These are phyloP conservation scores for Meda fulgida DNA, from an alignment of 2,797 vertebrate genomes.

Conservation along the genomic window DNA sequence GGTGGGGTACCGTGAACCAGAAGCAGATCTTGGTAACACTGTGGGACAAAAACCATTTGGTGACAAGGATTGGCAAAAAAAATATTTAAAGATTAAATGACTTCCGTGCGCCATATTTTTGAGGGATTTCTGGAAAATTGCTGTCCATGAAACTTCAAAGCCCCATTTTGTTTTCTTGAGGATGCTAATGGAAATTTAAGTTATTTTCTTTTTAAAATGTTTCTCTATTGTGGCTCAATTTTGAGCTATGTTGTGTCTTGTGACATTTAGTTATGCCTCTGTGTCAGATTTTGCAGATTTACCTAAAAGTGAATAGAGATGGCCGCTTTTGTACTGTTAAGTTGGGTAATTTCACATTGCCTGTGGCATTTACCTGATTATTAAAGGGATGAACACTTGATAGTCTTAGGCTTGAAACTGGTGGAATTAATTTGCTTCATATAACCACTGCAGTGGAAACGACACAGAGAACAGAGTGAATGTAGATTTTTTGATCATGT, in stretches of 20 bases:
- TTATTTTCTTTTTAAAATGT: constrained; percentile 60
- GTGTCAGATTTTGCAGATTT: constrained; percentile 39
- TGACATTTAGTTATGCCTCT: constrained; percentile 51
- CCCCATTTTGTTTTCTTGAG: constrained; percentile 49
- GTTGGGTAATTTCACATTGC: constrained; percentile 26
- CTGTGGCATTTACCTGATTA: constrained; percentile 34
- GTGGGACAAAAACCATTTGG: constrained; percentile 12
- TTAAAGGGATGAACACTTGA: constrained; percentile 48
- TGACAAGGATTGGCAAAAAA: constrained; percentile 4
- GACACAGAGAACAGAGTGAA: constrained; percentile 11
- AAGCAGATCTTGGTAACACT: constrained; percentile 12
- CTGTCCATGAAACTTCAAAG: constrained; percentile 25
- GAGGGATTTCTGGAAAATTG: constrained; percentile 22
- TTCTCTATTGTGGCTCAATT: constrained; percentile 62
- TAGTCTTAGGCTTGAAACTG: constrained; percentile 24
- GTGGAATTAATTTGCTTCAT: constrained; percentile 29
- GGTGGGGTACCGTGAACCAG: constrained; percentile 36
- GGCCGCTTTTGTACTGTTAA: constrained; percentile 48
- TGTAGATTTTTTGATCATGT: constrained; percentile 22
- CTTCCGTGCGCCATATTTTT: constrained; percentile 29
- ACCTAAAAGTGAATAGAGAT: constrained; percentile 2
- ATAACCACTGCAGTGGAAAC: constrained; percentile 27
- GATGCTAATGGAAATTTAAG: constrained; percentile 42
- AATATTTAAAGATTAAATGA: constrained; percentile 16
- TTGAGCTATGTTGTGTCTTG: constrained; percentile 53